Evolutionary conservation across 2,888 invertebrate genomes (phyloP), one percentile per base, ranked within the genome.

Genomic region (Drosophila anomalata): DNA sequence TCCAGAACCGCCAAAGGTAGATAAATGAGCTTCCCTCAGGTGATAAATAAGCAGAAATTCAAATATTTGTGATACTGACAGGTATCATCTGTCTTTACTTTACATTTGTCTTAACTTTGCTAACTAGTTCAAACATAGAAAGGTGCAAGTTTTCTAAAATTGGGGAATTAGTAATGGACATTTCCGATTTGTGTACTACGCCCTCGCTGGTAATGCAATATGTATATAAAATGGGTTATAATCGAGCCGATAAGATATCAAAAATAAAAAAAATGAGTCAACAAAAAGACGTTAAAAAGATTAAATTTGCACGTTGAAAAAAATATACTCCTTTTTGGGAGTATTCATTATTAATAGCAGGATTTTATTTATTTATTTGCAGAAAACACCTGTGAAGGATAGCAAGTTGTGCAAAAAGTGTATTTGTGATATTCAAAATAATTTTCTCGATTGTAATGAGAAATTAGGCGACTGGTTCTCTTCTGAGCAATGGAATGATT

Each of bases 391-490:
- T 3, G 31, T 90, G 4, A 67, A 74, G 24, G 68, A 77, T 6
- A 89, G 88, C 62, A 61, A 58, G 86, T 91, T 94, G 24, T 95
- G 94, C 83, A 92, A 92, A 52, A 91, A 92, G 56, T 94, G 94
- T 75, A 82, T 78, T 0, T 94, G 94, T 75, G 90, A 92, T 51
- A 72, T 76, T 2, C 58, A 87, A 0, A 88, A 92, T 9, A 90
- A 90, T 1, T 91, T 92, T 17, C 92, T 95, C 3, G 92, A 95
- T 77, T 95, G 95, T 70, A 92, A 92, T 8, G 92, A 92, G 11
- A 92, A 91, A 9, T 85, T 95, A 6, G 89, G 89, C 0, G 87
- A 88, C 1, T 93, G 93, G 87, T 94, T 95, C 75, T 92, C 90
- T 1, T 90, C 91, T 17, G 91, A 92, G 0, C 93, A 94, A 62